These are phyloP conservation scores for Piaya cayana DNA, from an alignment of 2,113 vertebrate species.

Conservation along the genomic window DNA sequence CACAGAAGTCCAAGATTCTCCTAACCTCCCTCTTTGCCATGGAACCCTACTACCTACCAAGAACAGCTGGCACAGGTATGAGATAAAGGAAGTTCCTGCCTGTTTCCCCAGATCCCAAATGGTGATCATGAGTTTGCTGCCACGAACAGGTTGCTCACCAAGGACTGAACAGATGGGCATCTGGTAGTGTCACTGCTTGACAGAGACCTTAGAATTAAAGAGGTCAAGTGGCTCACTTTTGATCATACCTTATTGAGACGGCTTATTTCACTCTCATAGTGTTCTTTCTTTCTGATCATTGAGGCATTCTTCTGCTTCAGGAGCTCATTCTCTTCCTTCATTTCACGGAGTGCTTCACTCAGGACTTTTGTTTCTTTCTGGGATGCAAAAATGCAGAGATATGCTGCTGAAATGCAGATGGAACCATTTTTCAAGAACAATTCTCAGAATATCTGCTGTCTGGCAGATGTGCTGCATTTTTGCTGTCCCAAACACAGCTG, in stretches of 20 bases:
- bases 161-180: background rate
- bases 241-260: slow-evolving; percentile 76
- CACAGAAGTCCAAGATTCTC: background rate
- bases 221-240: background rate
- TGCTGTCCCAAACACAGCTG: slow-evolving; percentile 14
- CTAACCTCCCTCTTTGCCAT: background rate
- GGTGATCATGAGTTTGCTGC: background rate
- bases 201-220: background rate
- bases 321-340: slow-evolving; percentile 74
- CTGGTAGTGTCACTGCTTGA: background rate
- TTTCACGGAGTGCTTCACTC: slow-evolving; percentile 49
- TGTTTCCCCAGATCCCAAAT: background rate
- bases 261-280: slow-evolving; percentile 76
- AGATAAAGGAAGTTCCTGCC: background rate
- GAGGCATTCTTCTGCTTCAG: slow-evolving; percentile 70
- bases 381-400: slow-evolving; percentile 24
- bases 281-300: slow-evolving; percentile 56
- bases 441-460: background rate
- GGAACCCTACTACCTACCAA: background rate
- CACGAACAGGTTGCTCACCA: background rate
- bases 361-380: slow-evolving; percentile 64
- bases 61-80: background rate
- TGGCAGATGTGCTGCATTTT: slow-evolving; percentile 5
- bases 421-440: background rate
- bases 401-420: background rate